Evolutionary conservation across 2,113 vertebrate species (phyloP).

Genomic region (Cochlearius cochlearius): DNA sequence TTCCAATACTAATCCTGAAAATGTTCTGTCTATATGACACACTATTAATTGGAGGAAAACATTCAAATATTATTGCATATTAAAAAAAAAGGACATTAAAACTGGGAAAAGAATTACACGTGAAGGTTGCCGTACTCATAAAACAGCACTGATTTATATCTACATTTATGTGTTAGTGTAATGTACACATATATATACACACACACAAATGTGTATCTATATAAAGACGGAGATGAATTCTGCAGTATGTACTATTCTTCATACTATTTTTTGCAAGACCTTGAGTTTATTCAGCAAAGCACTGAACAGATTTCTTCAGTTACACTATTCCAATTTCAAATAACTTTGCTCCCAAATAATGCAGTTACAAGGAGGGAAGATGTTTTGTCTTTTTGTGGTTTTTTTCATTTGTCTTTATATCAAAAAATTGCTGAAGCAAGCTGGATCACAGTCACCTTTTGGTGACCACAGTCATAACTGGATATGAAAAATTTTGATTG

Average conservation of each 20-base stretch:
- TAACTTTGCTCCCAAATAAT: not conserved
- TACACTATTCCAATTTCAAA: not conserved
- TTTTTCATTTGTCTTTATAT: not conserved
- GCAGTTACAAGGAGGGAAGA: not conserved
- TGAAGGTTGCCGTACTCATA: not conserved
- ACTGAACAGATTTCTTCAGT: not conserved
- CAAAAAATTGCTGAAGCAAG: not conserved
- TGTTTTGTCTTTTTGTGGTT: not conserved
- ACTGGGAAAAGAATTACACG: not conserved
- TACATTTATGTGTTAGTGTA: not conserved
- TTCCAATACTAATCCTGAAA: not conserved
- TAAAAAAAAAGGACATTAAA: not conserved
- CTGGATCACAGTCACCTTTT: not conserved
- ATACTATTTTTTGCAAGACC: not conserved
- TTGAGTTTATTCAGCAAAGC: not conserved
- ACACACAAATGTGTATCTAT: not conserved
- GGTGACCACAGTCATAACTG: not conserved
- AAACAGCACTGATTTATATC: not conserved
- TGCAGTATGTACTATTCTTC: not conserved
- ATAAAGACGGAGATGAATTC: not conserved
- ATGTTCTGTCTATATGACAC: not conserved
- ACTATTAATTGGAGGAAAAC: not conserved
- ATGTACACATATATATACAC: not conserved
- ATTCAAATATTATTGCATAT: not conserved
- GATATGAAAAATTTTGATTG: not conserved